Base-by-base conservation (phyloP, 2,888 invertebrate species). In the Cheiracanthium punctorium region DNA sequence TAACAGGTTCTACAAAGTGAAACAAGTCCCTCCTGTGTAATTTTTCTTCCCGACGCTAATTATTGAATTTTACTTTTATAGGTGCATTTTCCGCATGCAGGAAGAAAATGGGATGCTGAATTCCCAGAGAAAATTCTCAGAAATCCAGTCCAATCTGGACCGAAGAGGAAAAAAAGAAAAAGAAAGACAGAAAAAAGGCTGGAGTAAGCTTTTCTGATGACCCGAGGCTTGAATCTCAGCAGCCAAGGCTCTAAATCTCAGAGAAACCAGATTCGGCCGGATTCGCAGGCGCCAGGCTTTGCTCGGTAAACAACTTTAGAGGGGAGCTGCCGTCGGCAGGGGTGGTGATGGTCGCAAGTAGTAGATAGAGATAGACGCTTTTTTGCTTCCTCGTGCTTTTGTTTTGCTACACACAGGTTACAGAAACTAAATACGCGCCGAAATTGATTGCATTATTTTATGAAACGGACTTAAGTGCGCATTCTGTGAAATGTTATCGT, bases 241-340 rank as follows among this genome's bases (percentile, higher is more conserved):
- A 37, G n/a, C 71, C 74, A 73, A 77, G 72, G 84, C 72, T 84
- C 79, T 48, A 79, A 73, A 73, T 69, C 84, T 48, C 29, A 29
- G 14, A 24, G 64, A n/a, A 85, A 85, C 84, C 84, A 80, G 84
- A 72, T 71, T 41, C n/a, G 28, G 30, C 84, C 84, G 84, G 84
- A 67, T 85, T 12, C 7, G 30, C 10, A 58, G 84, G 84, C 84
- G 84, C 84, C 84, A n/a, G 71, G 1, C 30, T 14, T 28, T 37
- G 33, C 32, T 12, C 20, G 17, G 28, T 69, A 69, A 69, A 69
- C 69, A 69, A n/a, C 24, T 58, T 58, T 58, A 58, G 24, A 24
- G 58, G 58, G 43, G 43, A 48, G 12, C 20, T 24, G 58, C 58
- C 17, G 2, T 5, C 1, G 58, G 58, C 14, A 48, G 5, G 58